A percentile compares a stretch with the other conserved stretches of the same genome.
phyloP scores from a whole-genome alignment of 2,797 vertebrate genomes.

The Phoeniculus purpureus region DNA sequence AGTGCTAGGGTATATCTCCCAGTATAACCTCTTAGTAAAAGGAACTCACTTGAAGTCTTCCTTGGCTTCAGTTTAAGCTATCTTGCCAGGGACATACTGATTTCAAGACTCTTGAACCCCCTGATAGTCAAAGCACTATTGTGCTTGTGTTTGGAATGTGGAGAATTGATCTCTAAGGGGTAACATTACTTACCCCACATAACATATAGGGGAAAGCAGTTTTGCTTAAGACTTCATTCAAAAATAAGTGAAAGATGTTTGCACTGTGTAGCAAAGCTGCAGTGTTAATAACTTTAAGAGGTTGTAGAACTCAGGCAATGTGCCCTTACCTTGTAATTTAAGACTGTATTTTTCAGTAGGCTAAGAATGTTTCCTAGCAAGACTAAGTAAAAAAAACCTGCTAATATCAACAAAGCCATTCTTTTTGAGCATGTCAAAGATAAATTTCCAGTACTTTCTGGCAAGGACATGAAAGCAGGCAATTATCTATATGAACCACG shows the following conservation, averaged over 20 bases:
- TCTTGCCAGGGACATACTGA: not conserved
- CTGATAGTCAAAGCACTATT: not conserved
- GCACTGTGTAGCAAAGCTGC: not conserved
- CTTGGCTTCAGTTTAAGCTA: not conserved
- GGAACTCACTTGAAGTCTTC: not conserved
- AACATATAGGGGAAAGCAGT: not conserved
- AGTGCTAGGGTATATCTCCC: not conserved
- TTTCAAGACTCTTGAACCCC: not conserved
- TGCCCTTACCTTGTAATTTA: not conserved
- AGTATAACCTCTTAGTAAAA: not conserved
- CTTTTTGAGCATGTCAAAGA: not conserved
- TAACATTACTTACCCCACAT: fast-evolving
- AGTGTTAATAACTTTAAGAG: not conserved
- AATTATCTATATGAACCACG: constrained; percentile 4
- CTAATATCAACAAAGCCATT: constrained; percentile 24
- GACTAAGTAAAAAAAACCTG: not conserved
- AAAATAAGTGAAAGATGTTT: not conserved
- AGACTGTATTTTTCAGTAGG: not conserved
- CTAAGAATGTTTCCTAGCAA: not conserved
- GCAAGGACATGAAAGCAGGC: constrained; percentile 41
- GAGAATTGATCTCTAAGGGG: fast-evolving
- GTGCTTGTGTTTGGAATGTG: not conserved
- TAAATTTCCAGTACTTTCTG: constrained; percentile 31
- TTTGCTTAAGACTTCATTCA: not conserved
- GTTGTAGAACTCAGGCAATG: not conserved